Conservation (phyloP, 2,113 vertebrate genomes). For the Choloepus hoffmanni region DNA sequence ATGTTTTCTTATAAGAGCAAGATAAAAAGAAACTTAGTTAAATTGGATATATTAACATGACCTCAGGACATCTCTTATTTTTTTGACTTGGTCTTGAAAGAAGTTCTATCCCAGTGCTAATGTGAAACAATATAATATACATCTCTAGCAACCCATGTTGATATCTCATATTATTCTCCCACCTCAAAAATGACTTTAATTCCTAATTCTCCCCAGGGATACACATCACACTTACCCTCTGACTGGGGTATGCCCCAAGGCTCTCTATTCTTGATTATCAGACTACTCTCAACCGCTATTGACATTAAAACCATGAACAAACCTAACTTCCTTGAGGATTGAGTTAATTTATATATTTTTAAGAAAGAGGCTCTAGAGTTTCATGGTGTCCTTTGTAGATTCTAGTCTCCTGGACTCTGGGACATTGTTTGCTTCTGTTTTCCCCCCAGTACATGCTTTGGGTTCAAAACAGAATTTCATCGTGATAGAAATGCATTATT, state of each 20-base stretch:
- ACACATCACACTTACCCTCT: neutral
- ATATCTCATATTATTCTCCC: neutral
- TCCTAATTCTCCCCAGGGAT: neutral
- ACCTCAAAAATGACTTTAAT: constrained; percentile 43
- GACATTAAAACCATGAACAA: constrained; percentile 18
- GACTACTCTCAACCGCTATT: neutral
- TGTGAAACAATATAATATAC: neutral
- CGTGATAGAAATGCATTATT: neutral
- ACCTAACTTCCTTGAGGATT: constrained; percentile 21
- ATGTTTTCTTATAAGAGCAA: constrained; percentile 4
- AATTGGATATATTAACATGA: constrained; percentile 29
- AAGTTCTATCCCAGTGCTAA: neutral
- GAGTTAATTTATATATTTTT: neutral
- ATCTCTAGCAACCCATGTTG: neutral
- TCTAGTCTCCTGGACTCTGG: constrained; percentile 30
- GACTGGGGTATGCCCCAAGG: neutral
- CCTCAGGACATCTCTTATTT: constrained; percentile 28
- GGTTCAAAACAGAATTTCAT: neutral
- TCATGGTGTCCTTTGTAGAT: neutral
- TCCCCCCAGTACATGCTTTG: neutral
- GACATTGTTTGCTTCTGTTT: neutral
- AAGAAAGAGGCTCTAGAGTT: constrained; percentile 21
- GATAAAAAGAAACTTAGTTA: constrained; percentile 43
- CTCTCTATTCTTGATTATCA: constrained; percentile 35
- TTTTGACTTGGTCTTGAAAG: neutral